These are phyloP conservation scores for Podargus strigoides DNA, from an alignment of 2,797 vertebrate species.

Conservation along the genomic window DNA sequence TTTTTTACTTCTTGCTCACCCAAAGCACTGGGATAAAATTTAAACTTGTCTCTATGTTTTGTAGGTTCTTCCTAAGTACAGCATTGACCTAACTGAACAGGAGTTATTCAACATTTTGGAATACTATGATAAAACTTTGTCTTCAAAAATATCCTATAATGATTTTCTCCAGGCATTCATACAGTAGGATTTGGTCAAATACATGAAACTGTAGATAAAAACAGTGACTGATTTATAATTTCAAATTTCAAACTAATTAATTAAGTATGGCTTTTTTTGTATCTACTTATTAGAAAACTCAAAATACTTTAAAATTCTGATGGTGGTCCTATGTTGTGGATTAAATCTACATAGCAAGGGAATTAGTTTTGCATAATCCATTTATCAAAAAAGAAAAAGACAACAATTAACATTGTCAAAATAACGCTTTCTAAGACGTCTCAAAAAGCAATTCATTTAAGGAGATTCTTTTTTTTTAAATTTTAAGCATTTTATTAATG, in stretches of 20 bases:
- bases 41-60: not conserved
- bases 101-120: constrained; percentile 78
- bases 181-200: constrained; percentile 31
- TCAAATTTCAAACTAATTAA: constrained; percentile 12
- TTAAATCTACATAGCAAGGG: constrained; percentile 39
- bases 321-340: constrained; percentile 12
- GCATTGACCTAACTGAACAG: constrained; percentile 69
- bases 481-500: constrained; percentile 23
- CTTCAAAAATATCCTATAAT: constrained; percentile 75
- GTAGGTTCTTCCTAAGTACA: constrained; percentile 73
- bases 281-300: constrained; percentile 47
- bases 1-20: not conserved
- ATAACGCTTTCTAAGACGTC: not conserved
- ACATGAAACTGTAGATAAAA: not conserved
- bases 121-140: constrained; percentile 74
- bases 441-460: not conserved
- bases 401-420: constrained; percentile 60
- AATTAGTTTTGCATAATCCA: constrained; percentile 59
- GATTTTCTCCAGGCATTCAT: constrained; percentile 80
- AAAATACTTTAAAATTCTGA: constrained; percentile 43
- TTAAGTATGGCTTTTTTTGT: not conserved
- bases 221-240: constrained; percentile 7
- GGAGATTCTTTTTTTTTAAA: not conserved
- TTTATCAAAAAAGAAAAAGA: constrained; percentile 39
- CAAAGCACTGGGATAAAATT: not conserved